Conservation (phyloP, 2,797 vertebrate genomes). For the Hippopotamyrus pictus region DNA sequence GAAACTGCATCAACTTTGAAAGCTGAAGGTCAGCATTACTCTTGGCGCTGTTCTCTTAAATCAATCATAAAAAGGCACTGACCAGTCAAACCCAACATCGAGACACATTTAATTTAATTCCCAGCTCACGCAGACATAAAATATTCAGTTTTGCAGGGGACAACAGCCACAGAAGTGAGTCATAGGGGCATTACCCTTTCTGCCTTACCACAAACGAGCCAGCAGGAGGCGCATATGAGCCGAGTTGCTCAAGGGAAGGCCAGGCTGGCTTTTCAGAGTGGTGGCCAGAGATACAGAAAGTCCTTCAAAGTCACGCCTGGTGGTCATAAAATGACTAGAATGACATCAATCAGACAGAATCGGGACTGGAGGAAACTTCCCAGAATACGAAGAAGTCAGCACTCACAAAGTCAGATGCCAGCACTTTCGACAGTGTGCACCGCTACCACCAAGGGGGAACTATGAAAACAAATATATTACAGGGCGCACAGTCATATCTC, state of each 20-base stretch:
- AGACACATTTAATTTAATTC: constrained; percentile 54
- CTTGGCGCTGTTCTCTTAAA: constrained; percentile 20
- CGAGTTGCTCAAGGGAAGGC: background rate
- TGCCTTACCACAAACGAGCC: background rate
- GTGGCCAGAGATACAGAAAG: background rate
- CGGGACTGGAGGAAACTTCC: background rate
- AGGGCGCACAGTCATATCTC: constrained; percentile 31
- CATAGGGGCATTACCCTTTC: background rate
- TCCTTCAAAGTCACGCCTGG: constrained; percentile 18
- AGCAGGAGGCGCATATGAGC: background rate
- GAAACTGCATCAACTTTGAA: constrained; percentile 23
- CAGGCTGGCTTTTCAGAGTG: background rate
- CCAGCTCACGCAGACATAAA: constrained; percentile 52
- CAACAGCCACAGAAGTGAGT: background rate
- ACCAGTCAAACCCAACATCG: constrained; percentile 39
- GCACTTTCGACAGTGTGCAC: constrained; percentile 48
- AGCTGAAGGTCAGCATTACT: constrained; percentile 34
- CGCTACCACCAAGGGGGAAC: constrained; percentile 33
- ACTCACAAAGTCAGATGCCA: constrained; percentile 52
- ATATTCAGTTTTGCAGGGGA: constrained; percentile 46
- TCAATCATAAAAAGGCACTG: constrained; percentile 46
- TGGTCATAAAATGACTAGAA: background rate
- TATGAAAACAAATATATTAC: constrained; percentile 32
- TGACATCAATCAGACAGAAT: constrained; percentile 39
- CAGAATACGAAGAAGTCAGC: constrained; percentile 54